phyloP scores from a whole-genome alignment of 2,888 invertebrate species.

The Cistogaster globosa region DNA sequence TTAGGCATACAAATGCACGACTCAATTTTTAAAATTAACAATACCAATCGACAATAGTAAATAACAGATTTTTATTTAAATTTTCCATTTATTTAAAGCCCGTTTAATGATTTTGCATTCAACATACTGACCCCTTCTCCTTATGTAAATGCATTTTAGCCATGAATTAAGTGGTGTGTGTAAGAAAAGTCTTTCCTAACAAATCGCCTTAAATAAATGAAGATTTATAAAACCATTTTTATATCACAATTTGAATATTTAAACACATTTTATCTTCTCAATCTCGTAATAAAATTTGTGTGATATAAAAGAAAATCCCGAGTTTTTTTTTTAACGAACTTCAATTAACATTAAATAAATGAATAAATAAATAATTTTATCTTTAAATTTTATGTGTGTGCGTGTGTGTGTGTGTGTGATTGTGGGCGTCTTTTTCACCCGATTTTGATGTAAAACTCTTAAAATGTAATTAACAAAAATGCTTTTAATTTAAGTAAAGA shows the following conservation, averaged over 20 bases:
- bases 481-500: slow-evolving; percentile 32
- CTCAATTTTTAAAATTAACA: no score
- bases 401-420: no score
- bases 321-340: background rate
- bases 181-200: no score
- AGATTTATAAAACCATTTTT: background rate
- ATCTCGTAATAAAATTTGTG: background rate
- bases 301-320: background rate
- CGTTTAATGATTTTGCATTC: no score
- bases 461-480: slow-evolving; percentile 45
- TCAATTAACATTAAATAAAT: background rate
- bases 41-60: no score
- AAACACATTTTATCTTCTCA: background rate
- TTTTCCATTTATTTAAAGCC: no score
- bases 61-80: no score
- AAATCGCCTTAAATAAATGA: background rate
- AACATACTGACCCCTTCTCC: no score
- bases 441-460: slow-evolving; percentile 12
- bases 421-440: background rate
- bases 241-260: background rate
- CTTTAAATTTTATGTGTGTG: background rate
- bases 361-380: background rate
- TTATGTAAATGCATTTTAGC: no score
- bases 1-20: no score
- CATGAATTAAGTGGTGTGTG: no score